phyloP scores from a whole-genome alignment of 2,797 vertebrate genomes.

The Eleutherodactylus coqui region DNA sequence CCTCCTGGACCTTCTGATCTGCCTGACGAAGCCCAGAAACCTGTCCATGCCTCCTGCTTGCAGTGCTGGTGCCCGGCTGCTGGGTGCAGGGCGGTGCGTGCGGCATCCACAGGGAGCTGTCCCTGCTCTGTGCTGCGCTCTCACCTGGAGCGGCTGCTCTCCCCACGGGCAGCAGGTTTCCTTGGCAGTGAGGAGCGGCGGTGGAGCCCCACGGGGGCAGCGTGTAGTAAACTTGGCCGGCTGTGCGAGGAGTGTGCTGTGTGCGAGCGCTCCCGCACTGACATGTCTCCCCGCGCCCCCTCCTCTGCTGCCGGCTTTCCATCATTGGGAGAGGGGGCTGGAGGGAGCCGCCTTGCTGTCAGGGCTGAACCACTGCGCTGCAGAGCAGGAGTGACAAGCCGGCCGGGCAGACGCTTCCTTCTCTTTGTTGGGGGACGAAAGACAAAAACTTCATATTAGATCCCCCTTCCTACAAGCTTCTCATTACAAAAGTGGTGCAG shows the following conservation, averaged over 20 bases:
- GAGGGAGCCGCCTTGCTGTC: constrained; percentile 74
- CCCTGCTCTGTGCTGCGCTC: constrained; percentile 37
- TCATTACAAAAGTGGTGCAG: constrained; percentile 76
- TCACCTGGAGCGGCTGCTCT: constrained; percentile 61
- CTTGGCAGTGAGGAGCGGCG: constrained; percentile 46
- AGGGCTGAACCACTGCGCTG: constrained; percentile 77
- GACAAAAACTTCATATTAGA: not conserved
- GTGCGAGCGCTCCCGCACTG: constrained; percentile 71
- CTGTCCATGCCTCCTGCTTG: constrained; percentile 84
- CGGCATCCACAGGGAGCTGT: constrained; percentile 57
- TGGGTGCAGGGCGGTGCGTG: constrained; percentile 40
- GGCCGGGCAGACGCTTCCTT: accelerated
- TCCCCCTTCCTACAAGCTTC: constrained; percentile 62
- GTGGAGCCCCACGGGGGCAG: constrained; percentile 61
- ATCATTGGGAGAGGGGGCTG: constrained; percentile 73
- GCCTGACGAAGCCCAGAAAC: constrained; percentile 91
- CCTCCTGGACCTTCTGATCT: constrained; percentile 88
- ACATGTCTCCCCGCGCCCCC: constrained; percentile 68
- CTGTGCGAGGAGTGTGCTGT: constrained; percentile 49
- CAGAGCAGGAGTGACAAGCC: constrained; percentile 35
- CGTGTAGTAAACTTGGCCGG: constrained; percentile 77
- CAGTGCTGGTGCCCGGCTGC: constrained; percentile 66
- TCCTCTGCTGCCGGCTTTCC: constrained; percentile 67
- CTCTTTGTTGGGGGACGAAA: constrained; percentile 57
- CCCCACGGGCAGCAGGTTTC: constrained; percentile 51